Conservation (phyloP, 2,888 invertebrate species). For the Melinopterus prodromus region DNA sequence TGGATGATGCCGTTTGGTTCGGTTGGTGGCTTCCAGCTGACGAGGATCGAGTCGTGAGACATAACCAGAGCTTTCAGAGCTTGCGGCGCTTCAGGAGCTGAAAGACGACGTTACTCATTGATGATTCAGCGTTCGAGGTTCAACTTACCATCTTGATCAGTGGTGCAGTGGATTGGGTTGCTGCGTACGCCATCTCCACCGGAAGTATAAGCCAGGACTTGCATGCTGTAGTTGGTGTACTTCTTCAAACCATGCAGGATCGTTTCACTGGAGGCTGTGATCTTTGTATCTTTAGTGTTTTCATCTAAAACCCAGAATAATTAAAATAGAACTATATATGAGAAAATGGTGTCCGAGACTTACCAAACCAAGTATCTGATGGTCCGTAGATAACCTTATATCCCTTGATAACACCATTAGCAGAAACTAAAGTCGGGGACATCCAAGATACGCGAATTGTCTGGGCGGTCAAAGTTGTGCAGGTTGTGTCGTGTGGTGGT, state of each 20-base stretch:
- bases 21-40: slow-evolving; percentile 93
- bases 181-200: slow-evolving; percentile 95
- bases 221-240: slow-evolving; percentile 97
- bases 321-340: neutral
- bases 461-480: slow-evolving; percentile 92
- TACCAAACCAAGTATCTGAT: slow-evolving; percentile 91
- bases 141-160: slow-evolving; percentile 89
- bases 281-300: slow-evolving; percentile 89
- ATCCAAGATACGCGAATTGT: slow-evolving; percentile 95
- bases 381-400: slow-evolving; percentile 95
- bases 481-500: slow-evolving; percentile 90
- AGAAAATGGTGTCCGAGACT: slow-evolving; percentile 57
- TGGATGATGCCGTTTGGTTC: slow-evolving; percentile 93
- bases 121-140: neutral
- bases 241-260: slow-evolving; percentile 93
- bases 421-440: slow-evolving; percentile 89
- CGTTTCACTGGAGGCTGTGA: slow-evolving; percentile 91
- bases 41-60: slow-evolving; percentile 89
- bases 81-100: slow-evolving; percentile 92
- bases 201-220: slow-evolving; percentile 92
- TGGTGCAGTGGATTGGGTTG: slow-evolving; percentile 88
- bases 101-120: slow-evolving; percentile 36
- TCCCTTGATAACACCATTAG: slow-evolving; percentile 94
- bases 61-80: slow-evolving; percentile 93
- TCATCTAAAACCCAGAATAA: slow-evolving; percentile 68